These are phyloP conservation scores for Brachypteracias leptosomus DNA, from an alignment of 2,113 vertebrate genomes.

Conservation along the genomic window DNA sequence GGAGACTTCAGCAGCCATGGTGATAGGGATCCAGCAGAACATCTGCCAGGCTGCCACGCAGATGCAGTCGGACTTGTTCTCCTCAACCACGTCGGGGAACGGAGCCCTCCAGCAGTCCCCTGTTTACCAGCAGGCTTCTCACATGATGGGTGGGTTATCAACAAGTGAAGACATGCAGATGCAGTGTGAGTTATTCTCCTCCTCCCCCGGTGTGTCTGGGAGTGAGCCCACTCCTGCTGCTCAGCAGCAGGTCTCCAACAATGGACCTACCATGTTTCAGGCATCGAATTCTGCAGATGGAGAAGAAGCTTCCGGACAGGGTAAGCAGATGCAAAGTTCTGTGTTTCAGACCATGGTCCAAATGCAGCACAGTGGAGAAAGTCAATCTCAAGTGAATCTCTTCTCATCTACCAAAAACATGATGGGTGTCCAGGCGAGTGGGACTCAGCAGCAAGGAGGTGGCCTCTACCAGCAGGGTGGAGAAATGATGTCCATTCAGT, in stretches of 20 bases:
- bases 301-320: constrained; percentile 73
- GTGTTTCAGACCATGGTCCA: constrained; percentile 85
- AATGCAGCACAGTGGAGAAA: constrained; percentile 79
- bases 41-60: constrained; percentile 80
- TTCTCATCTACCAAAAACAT: constrained; percentile 82
- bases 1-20: constrained; percentile 82
- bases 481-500: constrained; percentile 90
- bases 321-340: constrained; percentile 76
- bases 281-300: constrained; percentile 73
- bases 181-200: constrained; percentile 88
- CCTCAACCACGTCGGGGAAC: constrained; percentile 74
- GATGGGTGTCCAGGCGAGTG: constrained; percentile 74
- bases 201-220: constrained; percentile 75
- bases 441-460: constrained; percentile 82
- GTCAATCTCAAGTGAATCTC: constrained; percentile 79
- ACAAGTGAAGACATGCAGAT: constrained; percentile 84
- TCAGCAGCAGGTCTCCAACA: constrained; percentile 80
- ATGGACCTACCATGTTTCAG: constrained; percentile 77
- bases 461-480: constrained; percentile 87
- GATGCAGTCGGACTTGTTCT: constrained; percentile 85
- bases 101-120: constrained; percentile 78
- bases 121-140: constrained; percentile 78
- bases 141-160: constrained; percentile 74
- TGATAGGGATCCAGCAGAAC: constrained; percentile 82
- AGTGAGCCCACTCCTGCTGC: constrained; percentile 71